Evolutionary conservation across 1,140 invertebrate species (phyloP).

Genomic region (Cydia pomonella): DNA sequence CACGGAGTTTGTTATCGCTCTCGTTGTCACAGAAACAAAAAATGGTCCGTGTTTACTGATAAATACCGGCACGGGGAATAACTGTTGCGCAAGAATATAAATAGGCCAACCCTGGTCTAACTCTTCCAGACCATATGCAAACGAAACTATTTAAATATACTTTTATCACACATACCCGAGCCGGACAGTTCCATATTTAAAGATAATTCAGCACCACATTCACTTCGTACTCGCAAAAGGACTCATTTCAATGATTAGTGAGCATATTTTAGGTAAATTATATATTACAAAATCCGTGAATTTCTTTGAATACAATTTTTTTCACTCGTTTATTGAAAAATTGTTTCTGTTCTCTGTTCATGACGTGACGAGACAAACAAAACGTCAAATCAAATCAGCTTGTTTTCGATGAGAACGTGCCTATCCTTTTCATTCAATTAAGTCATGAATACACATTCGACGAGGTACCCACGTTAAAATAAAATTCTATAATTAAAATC

Average conservation of each 20-base stretch:
- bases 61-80: slow-evolving; percentile 22
- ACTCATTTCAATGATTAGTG: background rate
- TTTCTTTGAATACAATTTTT: background rate
- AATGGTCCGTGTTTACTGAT: slow-evolving; percentile 27
- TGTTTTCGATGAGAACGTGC: background rate
- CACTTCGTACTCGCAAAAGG: background rate
- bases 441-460: background rate
- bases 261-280: background rate
- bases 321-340: slow-evolving; percentile 22
- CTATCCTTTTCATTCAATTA: background rate
- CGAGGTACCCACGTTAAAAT: background rate
- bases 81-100: slow-evolving; percentile 8
- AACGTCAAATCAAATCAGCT: slow-evolving; percentile 21
- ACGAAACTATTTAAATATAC: slow-evolving; percentile 21
- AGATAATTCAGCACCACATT: slow-evolving; percentile 21
- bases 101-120: background rate
- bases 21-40: slow-evolving; percentile 62
- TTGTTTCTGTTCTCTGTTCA: slow-evolving; percentile 31
- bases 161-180: slow-evolving; percentile 47
- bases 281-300: background rate
- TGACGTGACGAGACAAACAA: slow-evolving; percentile 33
- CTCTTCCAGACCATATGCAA: background rate
- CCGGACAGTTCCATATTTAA: slow-evolving; percentile 61
- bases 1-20: slow-evolving; percentile 50
- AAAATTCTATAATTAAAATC: too few relatives aligned